Conservation (phyloP, 35 echinoderm and acorn worm species). For the Hemicentrotus pulcherrimus region DNA sequence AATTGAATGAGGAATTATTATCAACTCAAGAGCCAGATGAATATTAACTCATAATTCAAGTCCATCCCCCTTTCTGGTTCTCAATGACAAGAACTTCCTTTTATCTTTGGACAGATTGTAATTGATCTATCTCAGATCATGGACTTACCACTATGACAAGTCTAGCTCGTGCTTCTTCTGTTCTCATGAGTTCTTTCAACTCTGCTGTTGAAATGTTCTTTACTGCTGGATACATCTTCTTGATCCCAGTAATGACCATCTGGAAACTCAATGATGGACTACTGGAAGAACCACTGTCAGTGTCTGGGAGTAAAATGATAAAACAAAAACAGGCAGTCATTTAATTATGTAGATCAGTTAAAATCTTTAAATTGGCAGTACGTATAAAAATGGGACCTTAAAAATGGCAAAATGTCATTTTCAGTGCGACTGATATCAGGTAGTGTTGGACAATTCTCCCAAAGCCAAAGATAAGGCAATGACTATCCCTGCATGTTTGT, state of each 20-base stretch:
- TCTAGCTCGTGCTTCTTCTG: background rate
- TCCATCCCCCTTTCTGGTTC: background rate
- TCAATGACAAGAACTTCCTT: background rate
- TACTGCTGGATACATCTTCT: slow-evolving; percentile 3
- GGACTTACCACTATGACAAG: slow-evolving; percentile 7
- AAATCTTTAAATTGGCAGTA: no score
- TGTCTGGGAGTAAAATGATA: background rate
- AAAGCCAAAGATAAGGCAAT: no score
- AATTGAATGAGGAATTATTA: background rate
- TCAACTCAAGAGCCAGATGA: background rate
- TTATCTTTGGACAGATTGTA: background rate
- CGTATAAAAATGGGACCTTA: no score
- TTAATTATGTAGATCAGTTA: no score
- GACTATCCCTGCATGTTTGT: no score
- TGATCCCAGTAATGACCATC: slow-evolving; percentile 25
- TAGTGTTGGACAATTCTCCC: no score
- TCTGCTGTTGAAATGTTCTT: slow-evolving; percentile 15
- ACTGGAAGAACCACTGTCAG: background rate
- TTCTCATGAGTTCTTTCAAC: background rate
- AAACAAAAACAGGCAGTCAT: background rate
- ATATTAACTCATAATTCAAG: background rate
- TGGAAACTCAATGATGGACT: slow-evolving; percentile 36
- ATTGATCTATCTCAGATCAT: background rate
- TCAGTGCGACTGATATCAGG: no score
- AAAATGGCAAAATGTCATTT: no score